Evolutionary conservation across 2,113 vertebrate species (phyloP), one percentile per base, ranked within the genome.

Genomic region (Rallus limicola): DNA sequence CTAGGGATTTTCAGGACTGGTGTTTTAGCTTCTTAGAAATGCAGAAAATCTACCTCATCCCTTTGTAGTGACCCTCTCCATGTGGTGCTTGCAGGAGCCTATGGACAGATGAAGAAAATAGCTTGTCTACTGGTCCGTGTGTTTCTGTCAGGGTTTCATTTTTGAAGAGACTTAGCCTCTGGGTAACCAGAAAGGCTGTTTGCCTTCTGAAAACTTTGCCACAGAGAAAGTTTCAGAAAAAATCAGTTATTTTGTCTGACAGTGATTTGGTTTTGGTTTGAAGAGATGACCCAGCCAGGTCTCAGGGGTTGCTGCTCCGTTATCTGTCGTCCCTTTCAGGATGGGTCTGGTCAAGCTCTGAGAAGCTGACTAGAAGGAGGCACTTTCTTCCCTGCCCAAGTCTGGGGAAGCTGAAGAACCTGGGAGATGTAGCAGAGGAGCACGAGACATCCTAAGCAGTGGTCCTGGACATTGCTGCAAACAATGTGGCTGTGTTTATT

Each of bases 1-100:
- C 16, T 50, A 18, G 16, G 2, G 3, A 4, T 7, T 79, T 86
- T 64, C 23, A 46, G n/a, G 19, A n/a, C 40, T 42, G 29, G 42
- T 19, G 46, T 19, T 46, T 78, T 48, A 65, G n/a, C 53, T 79
- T 59, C 38, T 59, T 63, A 67, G 38, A 82, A 71, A 59, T 13
- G 12, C 14, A 17, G 48, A 72, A 68, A 50, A 68, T 46, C 0
- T 0, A 16, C 55, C 16, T 33, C 13, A 13, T 31, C 8, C 16
- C 16, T 71, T 88, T 55, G 13, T n/a, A 50, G 20, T 20, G 33
- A 80, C 2, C 2, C 8, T 3, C 33, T 60, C 42, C 25, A 4
- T 26, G 25, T 36, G 31, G 38, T 38, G 34, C 10, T 38, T 82
- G 23, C 20, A 20, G 56, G 40, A 75, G 40, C 31, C 38, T 16